Conservation (phyloP, 2,797 vertebrate species). For the Peromyscus nudipes region DNA sequence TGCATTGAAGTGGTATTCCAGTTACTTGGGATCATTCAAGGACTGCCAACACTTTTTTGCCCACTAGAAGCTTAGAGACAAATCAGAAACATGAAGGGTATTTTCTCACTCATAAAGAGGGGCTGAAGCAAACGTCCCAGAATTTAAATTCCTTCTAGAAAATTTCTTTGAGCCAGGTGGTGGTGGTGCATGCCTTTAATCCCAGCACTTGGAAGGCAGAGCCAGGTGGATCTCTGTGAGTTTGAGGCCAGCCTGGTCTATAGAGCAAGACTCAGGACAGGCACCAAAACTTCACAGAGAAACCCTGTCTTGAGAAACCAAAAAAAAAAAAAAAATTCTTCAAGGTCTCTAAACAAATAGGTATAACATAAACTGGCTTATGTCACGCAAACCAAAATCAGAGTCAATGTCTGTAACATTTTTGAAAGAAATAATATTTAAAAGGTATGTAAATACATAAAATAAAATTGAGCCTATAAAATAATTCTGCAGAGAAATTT, state of each 20-base stretch:
- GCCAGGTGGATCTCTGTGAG: too few species aligned
- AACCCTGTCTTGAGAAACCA: too few species aligned
- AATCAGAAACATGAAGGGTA: neutral
- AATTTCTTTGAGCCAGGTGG: neutral
- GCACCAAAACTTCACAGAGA: too few species aligned
- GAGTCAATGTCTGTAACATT: neutral
- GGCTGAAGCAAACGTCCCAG: neutral
- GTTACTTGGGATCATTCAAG: neutral
- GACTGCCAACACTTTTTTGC: neutral
- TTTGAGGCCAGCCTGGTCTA: too few species aligned
- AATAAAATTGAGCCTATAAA: neutral
- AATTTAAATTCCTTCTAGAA: conserved; percentile 37
- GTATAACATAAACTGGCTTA: conserved; percentile 29
- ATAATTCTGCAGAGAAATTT: neutral
- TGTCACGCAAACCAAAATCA: conserved; percentile 40
- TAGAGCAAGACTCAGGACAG: too few species aligned
- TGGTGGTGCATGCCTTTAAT: too few species aligned
- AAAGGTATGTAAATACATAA: neutral
- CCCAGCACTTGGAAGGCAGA: too few species aligned
- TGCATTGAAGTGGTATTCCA: neutral
- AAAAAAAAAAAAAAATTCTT: neutral
- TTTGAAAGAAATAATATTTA: conserved; percentile 50
- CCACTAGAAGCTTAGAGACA: neutral
- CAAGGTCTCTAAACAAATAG: neutral
- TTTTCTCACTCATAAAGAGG: neutral